phyloP scores from a whole-genome alignment of 2,113 vertebrate genomes.

The Dissostichus mawsoni region DNA sequence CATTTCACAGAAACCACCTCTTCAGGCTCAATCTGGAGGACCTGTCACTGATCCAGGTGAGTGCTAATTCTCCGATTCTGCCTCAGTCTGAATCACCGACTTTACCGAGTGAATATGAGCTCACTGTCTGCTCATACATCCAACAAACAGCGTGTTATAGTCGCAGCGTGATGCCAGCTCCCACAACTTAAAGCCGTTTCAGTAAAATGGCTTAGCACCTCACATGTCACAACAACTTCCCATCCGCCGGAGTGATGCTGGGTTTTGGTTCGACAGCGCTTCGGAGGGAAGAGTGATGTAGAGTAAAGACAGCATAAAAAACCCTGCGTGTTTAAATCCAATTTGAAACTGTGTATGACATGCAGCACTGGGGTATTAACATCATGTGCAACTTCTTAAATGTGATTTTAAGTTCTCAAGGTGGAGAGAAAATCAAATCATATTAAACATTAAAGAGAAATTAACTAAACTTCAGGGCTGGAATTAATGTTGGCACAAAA shows the following conservation, averaged over 20 bases:
- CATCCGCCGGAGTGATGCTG: constrained; percentile 24
- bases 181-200: constrained; percentile 57
- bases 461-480: constrained; percentile 7
- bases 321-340: constrained; percentile 36
- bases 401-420: background rate
- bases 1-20: constrained; percentile 90
- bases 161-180: constrained; percentile 23
- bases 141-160: constrained; percentile 8
- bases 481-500: constrained; percentile 1
- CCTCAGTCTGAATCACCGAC: constrained; percentile 17
- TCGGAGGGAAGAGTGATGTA: constrained; percentile 21
- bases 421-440: background rate
- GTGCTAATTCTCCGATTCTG: constrained; percentile 40
- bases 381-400: constrained; percentile 15
- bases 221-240: constrained; percentile 59
- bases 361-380: background rate
- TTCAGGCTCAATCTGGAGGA: constrained; percentile 92
- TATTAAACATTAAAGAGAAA: constrained; percentile 16
- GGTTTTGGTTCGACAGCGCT: constrained; percentile 12
- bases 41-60: constrained; percentile 88
- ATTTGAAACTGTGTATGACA: constrained; percentile 35
- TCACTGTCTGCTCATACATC: constrained; percentile 30
- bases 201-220: constrained; percentile 62
- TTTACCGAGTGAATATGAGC: constrained; percentile 35
- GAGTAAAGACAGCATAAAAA: constrained; percentile 23